Conservation (phyloP, 2,888 invertebrate species). For the Sipha maydis region DNA sequence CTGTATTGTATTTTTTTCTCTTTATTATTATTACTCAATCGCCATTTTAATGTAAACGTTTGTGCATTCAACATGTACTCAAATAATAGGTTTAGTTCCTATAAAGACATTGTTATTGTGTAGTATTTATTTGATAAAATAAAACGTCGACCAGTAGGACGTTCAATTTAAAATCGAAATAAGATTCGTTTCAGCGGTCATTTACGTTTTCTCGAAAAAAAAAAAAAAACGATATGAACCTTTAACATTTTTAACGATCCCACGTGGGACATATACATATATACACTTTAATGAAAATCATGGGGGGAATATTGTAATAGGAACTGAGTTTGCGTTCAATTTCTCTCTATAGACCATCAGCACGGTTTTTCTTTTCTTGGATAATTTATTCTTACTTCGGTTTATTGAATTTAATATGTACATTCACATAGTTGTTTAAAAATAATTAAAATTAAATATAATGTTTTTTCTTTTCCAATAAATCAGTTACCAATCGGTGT, state of each 20-base stretch:
- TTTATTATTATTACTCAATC: neutral
- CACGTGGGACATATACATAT: conserved; percentile 9
- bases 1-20: neutral
- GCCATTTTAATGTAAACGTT: neutral
- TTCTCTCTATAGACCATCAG: conserved; percentile 17
- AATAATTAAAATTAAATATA: too few relatives aligned
- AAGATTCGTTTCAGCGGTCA: neutral
- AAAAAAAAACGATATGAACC: neutral
- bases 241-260: conserved; percentile 5
- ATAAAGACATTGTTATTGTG: neutral
- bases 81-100: conserved; percentile 44
- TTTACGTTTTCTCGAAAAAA: neutral
- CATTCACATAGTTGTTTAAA: neutral
- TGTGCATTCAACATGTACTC: neutral
- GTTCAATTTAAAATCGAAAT: neutral
- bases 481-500: too few relatives aligned
- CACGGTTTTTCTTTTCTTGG: neutral
- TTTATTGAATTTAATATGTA: neutral
- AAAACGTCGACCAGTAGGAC: neutral
- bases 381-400: too few relatives aligned
- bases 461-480: too few relatives aligned
- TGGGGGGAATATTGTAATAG: neutral
- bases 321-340: conserved; percentile 12
- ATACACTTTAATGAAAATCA: neutral
- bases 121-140: neutral